Conservation (phyloP, 2,797 vertebrate species). For the Falco concolor region DNA sequence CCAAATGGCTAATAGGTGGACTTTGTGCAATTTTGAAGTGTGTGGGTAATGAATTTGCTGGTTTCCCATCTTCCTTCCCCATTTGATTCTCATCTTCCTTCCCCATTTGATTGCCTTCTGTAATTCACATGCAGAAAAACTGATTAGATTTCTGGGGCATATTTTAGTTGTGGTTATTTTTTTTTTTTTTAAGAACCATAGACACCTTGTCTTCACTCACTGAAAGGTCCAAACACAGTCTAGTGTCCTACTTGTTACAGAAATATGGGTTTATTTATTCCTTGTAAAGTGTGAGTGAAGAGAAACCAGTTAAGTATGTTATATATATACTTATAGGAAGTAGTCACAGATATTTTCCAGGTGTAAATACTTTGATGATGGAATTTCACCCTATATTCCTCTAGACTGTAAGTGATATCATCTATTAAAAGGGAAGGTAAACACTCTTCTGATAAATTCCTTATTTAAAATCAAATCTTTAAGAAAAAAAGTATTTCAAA, state of each 20-base stretch:
- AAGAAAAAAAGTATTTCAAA: not conserved
- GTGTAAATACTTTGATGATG: not conserved
- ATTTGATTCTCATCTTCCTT: not conserved
- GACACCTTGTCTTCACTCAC: not conserved
- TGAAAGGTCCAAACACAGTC: not conserved
- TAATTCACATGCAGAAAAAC: not conserved
- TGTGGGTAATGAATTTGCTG: not conserved
- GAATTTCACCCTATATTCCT: not conserved
- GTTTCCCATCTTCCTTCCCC: not conserved
- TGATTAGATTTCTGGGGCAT: not conserved
- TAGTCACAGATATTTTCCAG: not conserved
- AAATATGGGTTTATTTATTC: not conserved
- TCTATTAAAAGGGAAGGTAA: not conserved
- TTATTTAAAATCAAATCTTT: not conserved
- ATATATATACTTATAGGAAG: not conserved
- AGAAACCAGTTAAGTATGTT: not conserved
- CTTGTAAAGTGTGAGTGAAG: not conserved
- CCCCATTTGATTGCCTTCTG: not conserved
- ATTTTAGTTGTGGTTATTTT: not conserved
- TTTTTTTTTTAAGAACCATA: not conserved
- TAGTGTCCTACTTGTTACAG: not conserved
- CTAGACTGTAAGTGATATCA: not conserved
- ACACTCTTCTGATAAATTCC: not conserved
- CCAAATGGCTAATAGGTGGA: not conserved
- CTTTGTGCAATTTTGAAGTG: not conserved